These are phyloP conservation scores for Pavo muticus DNA, from an alignment of 2,113 vertebrate genomes.

Conservation along the genomic window DNA sequence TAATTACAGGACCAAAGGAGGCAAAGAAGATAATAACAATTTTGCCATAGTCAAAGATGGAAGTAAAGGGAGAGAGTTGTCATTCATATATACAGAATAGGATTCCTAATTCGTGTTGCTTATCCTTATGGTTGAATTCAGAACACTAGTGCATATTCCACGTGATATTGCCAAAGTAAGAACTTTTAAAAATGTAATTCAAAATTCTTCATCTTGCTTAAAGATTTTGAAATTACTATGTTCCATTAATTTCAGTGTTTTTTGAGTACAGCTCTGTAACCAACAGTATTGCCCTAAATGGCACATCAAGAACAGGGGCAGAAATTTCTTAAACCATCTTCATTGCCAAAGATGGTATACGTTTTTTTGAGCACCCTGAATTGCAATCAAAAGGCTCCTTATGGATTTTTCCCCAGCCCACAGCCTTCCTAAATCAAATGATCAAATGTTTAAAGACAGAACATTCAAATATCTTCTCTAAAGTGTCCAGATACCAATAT, in stretches of 20 bases:
- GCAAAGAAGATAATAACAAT: not conserved
- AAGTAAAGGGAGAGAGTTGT: not conserved
- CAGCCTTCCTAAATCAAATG: not conserved
- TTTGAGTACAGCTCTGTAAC: not conserved
- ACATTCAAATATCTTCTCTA: not conserved
- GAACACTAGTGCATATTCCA: rapidly evolving
- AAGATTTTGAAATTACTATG: not conserved
- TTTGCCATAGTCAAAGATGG: not conserved
- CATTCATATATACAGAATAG: not conserved
- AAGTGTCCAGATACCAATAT: not conserved
- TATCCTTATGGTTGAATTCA: not conserved
- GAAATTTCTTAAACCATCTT: not conserved
- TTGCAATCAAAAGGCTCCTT: not conserved
- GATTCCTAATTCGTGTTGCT: not conserved
- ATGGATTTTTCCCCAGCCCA: not conserved
- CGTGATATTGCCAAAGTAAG: rapidly evolving
- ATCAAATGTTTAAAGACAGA: not conserved
- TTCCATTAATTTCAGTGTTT: not conserved
- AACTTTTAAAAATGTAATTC: not conserved
- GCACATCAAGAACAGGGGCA: not conserved
- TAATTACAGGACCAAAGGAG: not conserved
- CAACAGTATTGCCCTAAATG: not conserved
- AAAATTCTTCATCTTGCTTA: not conserved
- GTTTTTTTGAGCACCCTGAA: not conserved
- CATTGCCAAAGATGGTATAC: not conserved